Evolutionary conservation across 2,113 vertebrate genomes (phyloP).

Genomic region (Onychostruthus taczanowskii): DNA sequence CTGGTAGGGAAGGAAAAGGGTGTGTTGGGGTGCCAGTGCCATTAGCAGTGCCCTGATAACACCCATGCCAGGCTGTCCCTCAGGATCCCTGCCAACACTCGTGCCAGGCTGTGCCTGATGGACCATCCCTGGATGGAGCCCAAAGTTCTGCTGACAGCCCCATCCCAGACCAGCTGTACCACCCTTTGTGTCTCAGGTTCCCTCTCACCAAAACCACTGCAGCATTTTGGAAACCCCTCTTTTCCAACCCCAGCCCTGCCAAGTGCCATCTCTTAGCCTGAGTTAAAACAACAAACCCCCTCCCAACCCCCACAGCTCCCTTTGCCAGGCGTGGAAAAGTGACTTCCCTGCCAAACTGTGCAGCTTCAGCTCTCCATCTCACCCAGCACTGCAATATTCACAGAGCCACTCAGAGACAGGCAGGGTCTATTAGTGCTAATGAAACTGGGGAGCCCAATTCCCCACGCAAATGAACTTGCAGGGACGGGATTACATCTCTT

Average conservation of each 20-base stretch:
- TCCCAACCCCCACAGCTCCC: background rate
- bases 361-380: background rate
- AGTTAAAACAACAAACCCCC: background rate
- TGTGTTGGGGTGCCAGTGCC: too few species aligned
- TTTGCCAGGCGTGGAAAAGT: fast-evolving
- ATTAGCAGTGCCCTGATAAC: background rate
- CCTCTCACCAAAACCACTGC: background rate
- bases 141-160: fast-evolving
- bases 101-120: background rate
- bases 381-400: background rate
- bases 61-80: background rate
- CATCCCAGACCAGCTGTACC: fast-evolving
- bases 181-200: background rate
- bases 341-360: background rate
- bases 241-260: background rate
- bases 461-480: background rate
- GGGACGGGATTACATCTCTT: constrained; percentile 1
- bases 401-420: background rate
- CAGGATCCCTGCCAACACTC: background rate
- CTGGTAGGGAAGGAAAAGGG: background rate
- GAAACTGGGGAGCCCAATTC: constrained; percentile 52
- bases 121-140: background rate
- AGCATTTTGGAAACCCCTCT: background rate
- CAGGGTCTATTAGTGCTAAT: constrained; percentile 37
- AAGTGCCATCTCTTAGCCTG: fast-evolving